A percentile compares a stretch with the other conserved stretches of the same genome.
Evolutionary conservation across 2,797 vertebrate species (phyloP).

Genomic region (Garrulus glandarius): DNA sequence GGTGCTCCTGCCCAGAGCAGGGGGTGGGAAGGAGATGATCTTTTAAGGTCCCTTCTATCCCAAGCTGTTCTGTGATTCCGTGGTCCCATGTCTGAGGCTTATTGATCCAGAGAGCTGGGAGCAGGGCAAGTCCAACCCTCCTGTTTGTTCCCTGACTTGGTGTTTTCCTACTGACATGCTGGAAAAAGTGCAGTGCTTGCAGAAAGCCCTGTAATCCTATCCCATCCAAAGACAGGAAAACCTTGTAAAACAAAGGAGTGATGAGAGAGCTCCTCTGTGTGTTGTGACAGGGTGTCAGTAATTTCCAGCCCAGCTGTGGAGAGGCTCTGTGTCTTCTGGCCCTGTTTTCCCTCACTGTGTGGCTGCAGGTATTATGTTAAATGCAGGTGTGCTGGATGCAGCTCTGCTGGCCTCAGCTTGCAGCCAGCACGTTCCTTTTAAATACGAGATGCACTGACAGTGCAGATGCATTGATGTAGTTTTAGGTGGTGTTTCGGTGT

Average conservation of each 20-base stretch:
- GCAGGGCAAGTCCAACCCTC: background rate
- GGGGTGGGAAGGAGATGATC: background rate
- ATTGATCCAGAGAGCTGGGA: background rate
- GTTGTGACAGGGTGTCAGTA: slow-evolving; percentile 11
- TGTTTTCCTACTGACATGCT: background rate
- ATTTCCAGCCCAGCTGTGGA: slow-evolving; percentile 28
- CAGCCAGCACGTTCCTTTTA: background rate
- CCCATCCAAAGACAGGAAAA: slow-evolving; percentile 40
- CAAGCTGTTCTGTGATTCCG: background rate
- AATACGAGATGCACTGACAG: rapidly evolving
- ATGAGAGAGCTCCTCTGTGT: slow-evolving; percentile 44
- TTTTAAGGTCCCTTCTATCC: background rate
- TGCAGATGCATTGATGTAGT: background rate
- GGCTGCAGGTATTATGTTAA: background rate
- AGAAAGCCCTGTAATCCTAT: slow-evolving; percentile 30
- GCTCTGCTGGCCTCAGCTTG: background rate
- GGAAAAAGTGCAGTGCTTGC: slow-evolving; percentile 41
- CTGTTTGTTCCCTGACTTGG: background rate
- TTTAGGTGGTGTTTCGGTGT: background rate
- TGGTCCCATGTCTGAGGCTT: background rate
- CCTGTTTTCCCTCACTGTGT: rapidly evolving
- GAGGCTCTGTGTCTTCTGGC: background rate
- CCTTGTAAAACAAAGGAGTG: slow-evolving; percentile 22
- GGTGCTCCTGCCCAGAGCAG: background rate
- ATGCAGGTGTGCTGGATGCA: slow-evolving; percentile 4